phyloP scores from a whole-genome alignment of 2,113 vertebrate genomes.

The Ailuropoda melanoleuca region DNA sequence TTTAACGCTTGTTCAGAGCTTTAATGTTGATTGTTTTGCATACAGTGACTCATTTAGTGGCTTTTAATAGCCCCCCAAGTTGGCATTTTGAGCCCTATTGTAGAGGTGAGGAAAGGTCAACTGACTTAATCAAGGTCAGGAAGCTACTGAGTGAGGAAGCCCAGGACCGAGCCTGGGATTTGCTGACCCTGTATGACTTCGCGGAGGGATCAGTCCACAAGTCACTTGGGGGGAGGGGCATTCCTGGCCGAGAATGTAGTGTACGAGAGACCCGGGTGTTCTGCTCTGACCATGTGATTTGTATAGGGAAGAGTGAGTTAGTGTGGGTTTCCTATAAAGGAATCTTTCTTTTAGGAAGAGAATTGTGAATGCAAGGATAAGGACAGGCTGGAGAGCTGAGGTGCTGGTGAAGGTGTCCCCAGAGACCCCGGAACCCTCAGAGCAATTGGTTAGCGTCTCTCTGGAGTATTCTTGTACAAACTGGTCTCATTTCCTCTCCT shows the following conservation, averaged over 20 bases:
- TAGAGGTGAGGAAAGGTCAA: neutral
- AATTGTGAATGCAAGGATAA: neutral
- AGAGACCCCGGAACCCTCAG: neutral
- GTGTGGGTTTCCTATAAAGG: neutral
- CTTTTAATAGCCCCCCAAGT: neutral
- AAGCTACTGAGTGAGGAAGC: neutral
- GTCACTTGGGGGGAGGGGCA: neutral
- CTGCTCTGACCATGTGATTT: neutral
- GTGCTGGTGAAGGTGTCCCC: neutral
- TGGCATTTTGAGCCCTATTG: neutral
- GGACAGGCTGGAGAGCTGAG: neutral
- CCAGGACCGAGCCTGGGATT: neutral
- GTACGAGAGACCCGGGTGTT: fast-evolving
- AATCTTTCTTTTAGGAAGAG: neutral
- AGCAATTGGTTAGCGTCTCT: neutral
- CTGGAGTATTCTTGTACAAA: neutral
- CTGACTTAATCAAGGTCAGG: neutral
- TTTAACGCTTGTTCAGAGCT: neutral
- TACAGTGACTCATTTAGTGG: neutral
- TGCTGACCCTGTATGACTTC: neutral
- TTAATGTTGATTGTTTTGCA: constrained; percentile 26
- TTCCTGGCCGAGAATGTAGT: neutral
- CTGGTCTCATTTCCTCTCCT: neutral
- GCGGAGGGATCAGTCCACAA: neutral
- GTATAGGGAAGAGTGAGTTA: neutral